Conservation (phyloP, 2,888 invertebrate species). For the Gari tellinella region DNA sequence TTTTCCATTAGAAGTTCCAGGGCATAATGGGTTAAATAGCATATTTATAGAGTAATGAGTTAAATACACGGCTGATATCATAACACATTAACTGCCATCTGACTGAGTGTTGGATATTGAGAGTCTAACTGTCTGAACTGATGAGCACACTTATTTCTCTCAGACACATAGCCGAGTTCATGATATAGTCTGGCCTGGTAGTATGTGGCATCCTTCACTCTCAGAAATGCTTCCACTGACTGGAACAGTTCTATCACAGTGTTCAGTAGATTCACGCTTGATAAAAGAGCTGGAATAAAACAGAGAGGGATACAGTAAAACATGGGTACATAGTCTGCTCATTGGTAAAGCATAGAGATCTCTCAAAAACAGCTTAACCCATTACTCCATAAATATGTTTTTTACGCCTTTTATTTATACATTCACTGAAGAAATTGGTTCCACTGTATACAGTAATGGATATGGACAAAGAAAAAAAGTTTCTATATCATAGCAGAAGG, state of each 20-base stretch:
- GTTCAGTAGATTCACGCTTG: conserved; percentile 82
- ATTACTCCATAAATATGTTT: too few relatives aligned
- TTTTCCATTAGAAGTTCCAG: too few relatives aligned
- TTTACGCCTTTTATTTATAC: too few relatives aligned
- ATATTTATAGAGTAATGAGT: too few relatives aligned
- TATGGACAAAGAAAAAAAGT: too few relatives aligned
- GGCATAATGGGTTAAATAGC: too few relatives aligned
- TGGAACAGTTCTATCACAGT: conserved; percentile 89
- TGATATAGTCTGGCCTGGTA: conserved; percentile 90
- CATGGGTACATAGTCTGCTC: neutral
- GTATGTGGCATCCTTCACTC: conserved; percentile 90
- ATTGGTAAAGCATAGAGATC: neutral
- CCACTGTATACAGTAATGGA: too few relatives aligned
- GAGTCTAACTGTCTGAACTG: conserved; percentile 92
- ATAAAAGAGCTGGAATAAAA: conserved; percentile 66
- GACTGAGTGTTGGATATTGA: conserved; percentile 90
- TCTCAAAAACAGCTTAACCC: too few relatives aligned
- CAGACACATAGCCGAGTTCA: conserved; percentile 89
- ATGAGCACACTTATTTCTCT: conserved; percentile 92
- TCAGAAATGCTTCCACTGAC: conserved; percentile 90
- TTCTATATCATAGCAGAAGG: too few relatives aligned
- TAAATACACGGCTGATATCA: too few relatives aligned
- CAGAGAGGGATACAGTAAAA: neutral
- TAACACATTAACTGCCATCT: conserved; percentile 56
- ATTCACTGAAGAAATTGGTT: too few relatives aligned